These are phyloP conservation scores for Nothocercus julius DNA, from an alignment of 2,113 vertebrate genomes.

Conservation along the genomic window DNA sequence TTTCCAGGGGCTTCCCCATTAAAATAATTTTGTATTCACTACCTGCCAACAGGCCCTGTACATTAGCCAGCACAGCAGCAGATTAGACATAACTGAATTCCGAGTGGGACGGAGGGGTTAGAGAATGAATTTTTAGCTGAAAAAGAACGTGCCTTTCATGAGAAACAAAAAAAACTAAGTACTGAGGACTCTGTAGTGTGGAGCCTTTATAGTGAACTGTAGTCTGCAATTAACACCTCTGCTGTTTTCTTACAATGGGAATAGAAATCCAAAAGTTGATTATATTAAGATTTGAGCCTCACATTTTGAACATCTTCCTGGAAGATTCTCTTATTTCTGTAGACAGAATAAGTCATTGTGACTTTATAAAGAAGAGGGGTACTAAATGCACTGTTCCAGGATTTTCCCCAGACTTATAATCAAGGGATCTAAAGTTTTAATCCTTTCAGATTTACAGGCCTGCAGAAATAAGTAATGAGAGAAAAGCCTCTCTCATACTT, in stretches of 20 bases:
- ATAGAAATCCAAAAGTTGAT: slow-evolving; percentile 66
- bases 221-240: slow-evolving; percentile 70
- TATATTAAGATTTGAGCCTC: slow-evolving; percentile 40
- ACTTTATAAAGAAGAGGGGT: slow-evolving; percentile 56
- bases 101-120: slow-evolving; percentile 69
- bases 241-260: slow-evolving; percentile 56
- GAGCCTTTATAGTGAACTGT: slow-evolving; percentile 72
- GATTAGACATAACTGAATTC: slow-evolving; percentile 83
- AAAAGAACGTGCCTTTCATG: slow-evolving; percentile 42
- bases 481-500: slow-evolving; percentile 63
- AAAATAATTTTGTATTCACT: slow-evolving; percentile 83
- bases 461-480: slow-evolving; percentile 39
- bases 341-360: slow-evolving; percentile 46
- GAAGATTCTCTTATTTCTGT: slow-evolving; percentile 44
- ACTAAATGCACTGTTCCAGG: slow-evolving; percentile 51
- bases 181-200: slow-evolving; percentile 59
- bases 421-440: slow-evolving; percentile 69
- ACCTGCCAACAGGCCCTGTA: slow-evolving; percentile 79
- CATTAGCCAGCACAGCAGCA: slow-evolving; percentile 78
- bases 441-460: slow-evolving; percentile 67
- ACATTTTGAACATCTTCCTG: slow-evolving; percentile 49
- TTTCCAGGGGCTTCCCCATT: slow-evolving; percentile 80
- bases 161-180: slow-evolving; percentile 76
- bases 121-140: slow-evolving; percentile 64
- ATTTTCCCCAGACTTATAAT: slow-evolving; percentile 67